Evolutionary conservation across 2,113 vertebrate species (phyloP).

Genomic region (Tenebrosternarchus preto): DNA sequence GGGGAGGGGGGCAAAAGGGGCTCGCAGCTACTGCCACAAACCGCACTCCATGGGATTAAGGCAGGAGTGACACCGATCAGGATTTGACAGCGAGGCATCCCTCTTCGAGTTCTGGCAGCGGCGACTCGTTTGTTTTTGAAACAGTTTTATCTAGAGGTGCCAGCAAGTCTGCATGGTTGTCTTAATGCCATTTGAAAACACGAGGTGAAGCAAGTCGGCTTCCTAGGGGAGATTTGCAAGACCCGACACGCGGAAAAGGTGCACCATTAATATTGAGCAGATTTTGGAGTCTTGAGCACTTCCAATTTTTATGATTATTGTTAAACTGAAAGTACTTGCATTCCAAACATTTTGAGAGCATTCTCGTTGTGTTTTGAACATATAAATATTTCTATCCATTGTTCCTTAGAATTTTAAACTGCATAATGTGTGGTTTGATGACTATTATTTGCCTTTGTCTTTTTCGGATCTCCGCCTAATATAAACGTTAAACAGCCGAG

Average conservation of each 20-base stretch:
- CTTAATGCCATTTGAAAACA: constrained; percentile 1
- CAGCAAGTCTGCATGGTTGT: not conserved
- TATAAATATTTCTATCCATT: not conserved
- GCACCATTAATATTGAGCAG: not conserved
- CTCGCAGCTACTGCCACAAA: constrained; percentile 8
- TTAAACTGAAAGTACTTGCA: not conserved
- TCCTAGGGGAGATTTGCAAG: not conserved
- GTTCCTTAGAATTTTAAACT: not conserved
- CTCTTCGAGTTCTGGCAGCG: not conserved
- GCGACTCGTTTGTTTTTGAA: not conserved
- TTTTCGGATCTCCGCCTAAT: not conserved
- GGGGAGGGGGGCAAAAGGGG: constrained; percentile 19
- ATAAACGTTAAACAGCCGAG: not conserved
- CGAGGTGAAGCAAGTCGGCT: not conserved
- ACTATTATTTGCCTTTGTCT: not conserved
- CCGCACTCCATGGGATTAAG: not conserved
- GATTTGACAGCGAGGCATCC: not conserved
- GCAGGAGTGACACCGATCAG: not conserved
- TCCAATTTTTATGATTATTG: not conserved
- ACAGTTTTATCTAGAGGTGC: not conserved
- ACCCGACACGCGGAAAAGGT: not conserved
- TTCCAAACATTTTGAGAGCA: not conserved
- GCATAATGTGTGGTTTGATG: not conserved
- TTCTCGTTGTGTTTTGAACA: not conserved
- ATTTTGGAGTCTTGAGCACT: not conserved